Percentiles rank a stretch among this genome's conserved stretches.
phyloP scores from a whole-genome alignment of 2,888 invertebrate genomes.

The Ophion costatus region DNA sequence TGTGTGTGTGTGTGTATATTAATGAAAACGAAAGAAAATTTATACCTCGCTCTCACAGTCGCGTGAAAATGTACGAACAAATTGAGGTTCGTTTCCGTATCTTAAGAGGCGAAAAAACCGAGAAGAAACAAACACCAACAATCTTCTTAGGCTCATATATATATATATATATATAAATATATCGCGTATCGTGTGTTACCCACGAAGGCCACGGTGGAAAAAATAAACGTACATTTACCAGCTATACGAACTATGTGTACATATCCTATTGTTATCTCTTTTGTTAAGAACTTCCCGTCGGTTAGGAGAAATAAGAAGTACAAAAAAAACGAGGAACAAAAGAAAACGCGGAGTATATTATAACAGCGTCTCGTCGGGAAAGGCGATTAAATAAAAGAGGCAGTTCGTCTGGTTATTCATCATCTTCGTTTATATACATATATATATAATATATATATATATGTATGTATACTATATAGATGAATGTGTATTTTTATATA shows the following conservation, averaged over 20 bases:
- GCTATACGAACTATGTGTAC: too few species aligned
- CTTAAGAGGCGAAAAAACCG: too few species aligned
- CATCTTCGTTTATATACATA: neutral
- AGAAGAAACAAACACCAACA: too few species aligned
- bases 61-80: too few species aligned
- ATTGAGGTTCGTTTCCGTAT: too few species aligned
- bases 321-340: neutral
- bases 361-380: slow-evolving; percentile 38
- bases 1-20: too few species aligned
- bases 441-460: neutral
- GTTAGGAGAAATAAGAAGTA: neutral
- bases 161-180: too few species aligned
- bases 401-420: slow-evolving; percentile 32
- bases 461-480: neutral
- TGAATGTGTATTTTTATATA: neutral
- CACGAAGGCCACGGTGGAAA: neutral
- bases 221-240: neutral
- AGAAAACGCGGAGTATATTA: slow-evolving; percentile 20
- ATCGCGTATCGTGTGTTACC: too few species aligned
- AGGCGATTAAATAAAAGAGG: slow-evolving; percentile 54
- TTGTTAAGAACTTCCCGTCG: neutral
- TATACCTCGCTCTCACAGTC: too few species aligned
- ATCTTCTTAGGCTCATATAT: too few species aligned
- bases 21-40: too few species aligned
- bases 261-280: slow-evolving; percentile 11